phyloP scores from a whole-genome alignment of 2,888 invertebrate species.

The Automeris io region DNA sequence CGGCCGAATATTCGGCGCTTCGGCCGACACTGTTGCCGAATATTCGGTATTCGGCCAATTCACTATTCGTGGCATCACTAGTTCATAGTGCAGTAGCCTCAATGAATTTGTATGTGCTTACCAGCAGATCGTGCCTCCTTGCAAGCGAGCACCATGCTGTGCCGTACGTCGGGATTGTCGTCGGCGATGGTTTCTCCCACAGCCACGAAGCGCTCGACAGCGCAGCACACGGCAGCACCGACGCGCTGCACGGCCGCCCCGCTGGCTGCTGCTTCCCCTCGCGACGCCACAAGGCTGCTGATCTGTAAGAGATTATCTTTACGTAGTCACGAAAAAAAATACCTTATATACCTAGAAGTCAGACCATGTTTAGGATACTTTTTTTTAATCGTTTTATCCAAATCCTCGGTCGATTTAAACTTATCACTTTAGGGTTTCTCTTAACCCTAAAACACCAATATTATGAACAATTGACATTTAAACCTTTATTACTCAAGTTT shows the following conservation, averaged over 20 bases:
- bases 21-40: too few species aligned
- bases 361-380: too few species aligned
- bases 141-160: slow-evolving; percentile 99
- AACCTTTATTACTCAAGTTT: background rate
- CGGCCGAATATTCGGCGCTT: too few species aligned
- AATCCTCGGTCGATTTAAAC: too few species aligned
- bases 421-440: too few species aligned
- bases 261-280: slow-evolving; percentile 80
- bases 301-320: slow-evolving; percentile 65
- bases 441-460: too few species aligned
- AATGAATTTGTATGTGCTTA: too few species aligned
- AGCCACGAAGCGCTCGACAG: slow-evolving; percentile 97
- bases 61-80: too few species aligned
- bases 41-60: too few species aligned
- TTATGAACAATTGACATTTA: too few species aligned
- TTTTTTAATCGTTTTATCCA: too few species aligned
- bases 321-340: background rate
- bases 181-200: slow-evolving; percentile 99
- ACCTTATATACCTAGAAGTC: background rate
- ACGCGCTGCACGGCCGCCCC: slow-evolving; percentile 89
- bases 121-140: slow-evolving; percentile 97
- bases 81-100: too few species aligned
- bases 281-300: slow-evolving; percentile 92
- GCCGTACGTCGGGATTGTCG: slow-evolving; percentile 97
- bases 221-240: slow-evolving; percentile 96